These are phyloP conservation scores for Caenorhabditis latens DNA, from an alignment of 1,140 invertebrate species.

Conservation along the genomic window DNA sequence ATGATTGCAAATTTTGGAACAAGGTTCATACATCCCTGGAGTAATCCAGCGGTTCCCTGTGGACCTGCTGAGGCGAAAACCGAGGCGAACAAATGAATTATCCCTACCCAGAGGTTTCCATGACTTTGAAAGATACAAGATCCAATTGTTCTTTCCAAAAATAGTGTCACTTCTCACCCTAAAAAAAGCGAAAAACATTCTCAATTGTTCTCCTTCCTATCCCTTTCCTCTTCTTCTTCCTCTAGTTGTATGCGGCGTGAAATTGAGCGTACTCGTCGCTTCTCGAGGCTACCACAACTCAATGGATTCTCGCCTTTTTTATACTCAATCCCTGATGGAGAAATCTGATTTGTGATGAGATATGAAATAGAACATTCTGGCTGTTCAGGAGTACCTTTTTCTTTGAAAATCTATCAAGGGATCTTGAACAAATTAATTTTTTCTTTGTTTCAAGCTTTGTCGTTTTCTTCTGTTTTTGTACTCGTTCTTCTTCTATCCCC, in stretches of 20 bases:
- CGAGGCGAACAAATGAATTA: too few species aligned
- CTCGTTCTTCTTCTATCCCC: neutral
- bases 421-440: neutral
- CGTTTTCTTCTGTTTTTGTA: neutral
- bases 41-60: too few species aligned
- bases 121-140: neutral
- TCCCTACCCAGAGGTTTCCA: too few species aligned
- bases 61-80: too few species aligned
- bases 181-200: constrained; percentile 35
- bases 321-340: neutral
- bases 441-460: neutral
- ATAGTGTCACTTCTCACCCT: neutral
- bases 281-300: neutral
- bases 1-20: too few species aligned
- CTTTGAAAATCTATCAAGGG: too few species aligned
- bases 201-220: constrained; percentile 26
- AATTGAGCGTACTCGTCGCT: constrained; percentile 47
- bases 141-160: neutral
- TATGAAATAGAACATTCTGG: too few species aligned
- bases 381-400: too few species aligned
- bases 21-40: too few species aligned
- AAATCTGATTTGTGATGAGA: too few species aligned
- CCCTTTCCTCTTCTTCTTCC: neutral
- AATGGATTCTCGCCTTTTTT: neutral
- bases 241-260: constrained; percentile 52